These are phyloP conservation scores for Papilio demoleus DNA, from an alignment of 2,888 invertebrate species.

Conservation along the genomic window DNA sequence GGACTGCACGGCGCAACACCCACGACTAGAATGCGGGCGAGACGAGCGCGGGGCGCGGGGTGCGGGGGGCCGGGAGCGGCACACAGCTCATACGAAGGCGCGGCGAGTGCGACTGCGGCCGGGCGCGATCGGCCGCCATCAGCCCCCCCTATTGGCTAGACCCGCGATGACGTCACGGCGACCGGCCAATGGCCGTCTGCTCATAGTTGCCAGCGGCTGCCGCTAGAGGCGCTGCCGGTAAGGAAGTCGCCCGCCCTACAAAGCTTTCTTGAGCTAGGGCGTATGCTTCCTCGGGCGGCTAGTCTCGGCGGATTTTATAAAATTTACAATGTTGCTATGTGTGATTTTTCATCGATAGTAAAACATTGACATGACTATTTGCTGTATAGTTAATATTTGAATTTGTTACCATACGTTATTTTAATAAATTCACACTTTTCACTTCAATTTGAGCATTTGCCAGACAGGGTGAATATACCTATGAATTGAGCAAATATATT, in stretches of 20 bases:
- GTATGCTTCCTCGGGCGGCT: conserved; percentile 76
- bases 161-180: conserved; percentile 72
- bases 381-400: not conserved
- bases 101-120: conserved; percentile 81
- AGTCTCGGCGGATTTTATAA: conserved; percentile 57
- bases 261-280: conserved; percentile 80
- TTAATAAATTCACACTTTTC: conserved; percentile 32
- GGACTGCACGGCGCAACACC: conserved; percentile 82
- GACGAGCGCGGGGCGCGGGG: conserved; percentile 71
- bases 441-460: conserved; percentile 52
- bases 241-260: conserved; percentile 80
- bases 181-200: conserved; percentile 64
- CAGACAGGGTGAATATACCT: conserved; percentile 60
- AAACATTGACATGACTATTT: conserved; percentile 7
- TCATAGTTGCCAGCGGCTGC: conserved; percentile 56
- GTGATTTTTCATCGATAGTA: not conserved
- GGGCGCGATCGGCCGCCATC: conserved; percentile 60
- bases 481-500: conserved; percentile 51
- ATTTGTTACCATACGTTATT: not conserved
- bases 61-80: conserved; percentile 69
- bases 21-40: conserved; percentile 82
- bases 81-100: conserved; percentile 80
- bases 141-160: conserved; percentile 74
- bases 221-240: conserved; percentile 68
- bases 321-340: conserved; percentile 49